These are phyloP conservation scores for Camptogramma bilineatum DNA, from an alignment of 2,888 invertebrate genomes.

Conservation along the genomic window DNA sequence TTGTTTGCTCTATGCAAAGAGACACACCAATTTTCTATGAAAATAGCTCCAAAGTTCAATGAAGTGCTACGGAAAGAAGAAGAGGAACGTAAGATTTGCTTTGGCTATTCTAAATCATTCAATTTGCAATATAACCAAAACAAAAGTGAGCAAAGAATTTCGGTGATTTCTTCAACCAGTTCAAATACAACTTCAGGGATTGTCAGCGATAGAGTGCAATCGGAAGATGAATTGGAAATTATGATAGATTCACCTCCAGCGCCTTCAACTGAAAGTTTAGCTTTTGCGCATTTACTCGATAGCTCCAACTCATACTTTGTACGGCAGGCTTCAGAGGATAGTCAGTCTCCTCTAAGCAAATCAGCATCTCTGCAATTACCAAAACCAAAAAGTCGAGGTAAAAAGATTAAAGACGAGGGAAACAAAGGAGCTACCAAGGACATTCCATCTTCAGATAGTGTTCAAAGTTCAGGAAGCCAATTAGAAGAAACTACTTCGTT, in stretches of 20 bases:
- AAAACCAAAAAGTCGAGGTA: slow-evolving; percentile 64
- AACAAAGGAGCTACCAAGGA: slow-evolving; percentile 61
- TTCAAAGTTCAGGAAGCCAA: slow-evolving; percentile 56
- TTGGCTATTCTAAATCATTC: slow-evolving; percentile 88
- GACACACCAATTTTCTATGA: slow-evolving; percentile 98
- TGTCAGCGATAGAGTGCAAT: slow-evolving; percentile 97
- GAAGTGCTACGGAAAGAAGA: slow-evolving; percentile 94
- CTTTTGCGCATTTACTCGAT: slow-evolving; percentile 91
- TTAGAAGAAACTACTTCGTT: slow-evolving; percentile 69
- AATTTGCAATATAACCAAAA: slow-evolving; percentile 87
- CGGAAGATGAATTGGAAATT: slow-evolving; percentile 96
- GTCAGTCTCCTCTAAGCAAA: slow-evolving; percentile 64
- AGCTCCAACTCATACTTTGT: slow-evolving; percentile 81
- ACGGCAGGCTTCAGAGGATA: slow-evolving; percentile 65
- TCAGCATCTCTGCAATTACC: slow-evolving; percentile 72
- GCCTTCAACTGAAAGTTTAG: slow-evolving; percentile 94
- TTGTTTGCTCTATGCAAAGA: slow-evolving; percentile 94
- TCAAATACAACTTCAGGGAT: slow-evolving; percentile 99
- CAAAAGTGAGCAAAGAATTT: slow-evolving; percentile 92
- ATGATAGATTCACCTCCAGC: slow-evolving; percentile 93
- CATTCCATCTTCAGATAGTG: slow-evolving; percentile 53
- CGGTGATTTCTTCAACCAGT: slow-evolving; percentile 96
- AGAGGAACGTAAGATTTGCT: slow-evolving; percentile 89
- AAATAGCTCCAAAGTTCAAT: slow-evolving; percentile 92
- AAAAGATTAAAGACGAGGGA: slow-evolving; percentile 66